Percentiles rank a stretch among this genome's conserved stretches.
These are phyloP conservation scores for Meandrina meandrites DNA, from an alignment of 92 coral and sea anemone genomes.

Conservation along the genomic window DNA sequence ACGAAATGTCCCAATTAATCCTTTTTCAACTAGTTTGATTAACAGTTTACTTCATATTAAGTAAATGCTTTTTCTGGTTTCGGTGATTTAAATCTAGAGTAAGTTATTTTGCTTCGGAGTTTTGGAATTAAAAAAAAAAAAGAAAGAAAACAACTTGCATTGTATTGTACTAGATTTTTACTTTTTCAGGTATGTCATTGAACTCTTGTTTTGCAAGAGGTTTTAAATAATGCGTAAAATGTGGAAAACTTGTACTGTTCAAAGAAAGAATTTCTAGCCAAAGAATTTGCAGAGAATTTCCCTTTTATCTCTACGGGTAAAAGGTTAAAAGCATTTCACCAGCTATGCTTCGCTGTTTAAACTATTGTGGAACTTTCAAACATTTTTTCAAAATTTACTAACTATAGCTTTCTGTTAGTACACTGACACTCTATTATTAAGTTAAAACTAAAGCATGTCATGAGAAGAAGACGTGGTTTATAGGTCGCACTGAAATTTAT, in stretches of 20 bases:
- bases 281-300: neutral
- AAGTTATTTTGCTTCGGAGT: neutral
- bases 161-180: neutral
- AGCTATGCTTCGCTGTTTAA: neutral
- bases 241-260: neutral
- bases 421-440: neutral
- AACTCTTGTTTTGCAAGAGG: neutral
- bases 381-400: neutral
- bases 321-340: neutral
- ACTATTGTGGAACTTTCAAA: neutral
- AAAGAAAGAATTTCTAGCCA: neutral
- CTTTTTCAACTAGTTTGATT: slow-evolving; percentile 6
- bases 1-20: slow-evolving; percentile 5
- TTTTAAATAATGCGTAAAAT: neutral
- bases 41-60: neutral
- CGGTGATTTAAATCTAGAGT: neutral
- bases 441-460: neutral
- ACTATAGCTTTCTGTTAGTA: neutral
- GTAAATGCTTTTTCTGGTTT: neutral
- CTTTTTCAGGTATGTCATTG: neutral
- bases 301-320: neutral
- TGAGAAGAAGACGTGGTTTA: neutral
- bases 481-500: neutral
- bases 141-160: neutral
- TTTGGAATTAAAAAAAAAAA: neutral